Base-by-base conservation (phyloP, 2,888 invertebrate species). In the Herminia tarsipennalis region DNA sequence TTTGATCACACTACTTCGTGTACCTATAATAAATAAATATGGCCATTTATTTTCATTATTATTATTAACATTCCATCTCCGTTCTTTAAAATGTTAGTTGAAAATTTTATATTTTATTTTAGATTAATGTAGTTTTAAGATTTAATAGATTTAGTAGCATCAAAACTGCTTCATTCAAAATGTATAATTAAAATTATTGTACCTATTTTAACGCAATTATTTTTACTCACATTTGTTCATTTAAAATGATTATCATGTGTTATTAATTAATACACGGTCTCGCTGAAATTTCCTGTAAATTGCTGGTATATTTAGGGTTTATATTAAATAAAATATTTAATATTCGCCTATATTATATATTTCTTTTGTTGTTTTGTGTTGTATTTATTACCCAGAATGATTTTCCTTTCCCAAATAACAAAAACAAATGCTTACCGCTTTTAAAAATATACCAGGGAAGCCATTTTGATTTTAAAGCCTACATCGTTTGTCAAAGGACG, bases 291-390 rank as follows among this genome's bases (percentile, higher is more conserved):
- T 75, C 72, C 69, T 83, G 82, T 79, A 78, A 70, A 81, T 81
- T 72, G 60, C 81, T 81, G 81, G 47, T 81, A 76, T 70, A 74
- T 75, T 83, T 81, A 84, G 79, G 70, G 76, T 85, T 81, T 83
- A 84, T 84, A 86, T 85, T 83, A 80, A 85, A 86, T 83, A 64
- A 85, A 81, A 78, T 80, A 83, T 79, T 83, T 81, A 88, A 85
- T 87, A 88, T 87, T 87, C 87, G 87, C 88, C 88, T 87, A 81
- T 81, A 83, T 56, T 68, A 56, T 47, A 32, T 28, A 36, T 32
- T 41, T 40, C 24, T 36, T 29, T 32, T 25, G 16, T 30, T 6
- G 13, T 30, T 24, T 16, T 9, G 9, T 9, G 9, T 24, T 38
- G n/a, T 21, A 28, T 13, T 29, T 29, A 16, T 16, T 30, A 17